A percentile compares a stretch with the other conserved stretches of the same genome.
Evolutionary conservation across 2,113 vertebrate genomes (phyloP).

Genomic region (Puntigrus tetrazona): DNA sequence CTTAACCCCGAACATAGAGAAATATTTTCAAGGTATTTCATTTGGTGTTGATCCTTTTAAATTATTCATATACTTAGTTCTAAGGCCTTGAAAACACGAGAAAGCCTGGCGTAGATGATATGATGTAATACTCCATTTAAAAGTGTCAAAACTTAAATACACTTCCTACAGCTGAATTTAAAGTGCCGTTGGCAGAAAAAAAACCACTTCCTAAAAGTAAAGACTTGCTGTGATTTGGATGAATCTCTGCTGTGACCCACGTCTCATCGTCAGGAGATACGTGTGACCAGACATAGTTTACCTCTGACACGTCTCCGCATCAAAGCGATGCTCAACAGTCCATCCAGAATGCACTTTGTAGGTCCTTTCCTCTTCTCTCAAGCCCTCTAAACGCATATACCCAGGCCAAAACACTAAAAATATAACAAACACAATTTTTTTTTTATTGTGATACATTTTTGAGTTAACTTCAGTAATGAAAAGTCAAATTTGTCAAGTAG

Average conservation of each 20-base stretch:
- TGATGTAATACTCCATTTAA: conserved; percentile 7
- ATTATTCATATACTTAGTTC: conserved; percentile 16
- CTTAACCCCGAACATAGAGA: not conserved
- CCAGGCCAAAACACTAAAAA: not conserved
- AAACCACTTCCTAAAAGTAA: not conserved
- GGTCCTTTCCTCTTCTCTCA: not conserved
- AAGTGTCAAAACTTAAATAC: not conserved
- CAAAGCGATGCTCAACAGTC: not conserved
- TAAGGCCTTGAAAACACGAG: not conserved
- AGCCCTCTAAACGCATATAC: not conserved
- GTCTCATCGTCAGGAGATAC: not conserved
- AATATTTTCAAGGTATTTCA: conserved; percentile 19
- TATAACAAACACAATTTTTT: not conserved
- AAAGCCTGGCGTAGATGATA: not conserved
- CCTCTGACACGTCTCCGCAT: not conserved
- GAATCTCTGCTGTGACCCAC: not conserved
- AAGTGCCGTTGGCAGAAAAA: not conserved
- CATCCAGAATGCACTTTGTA: not conserved
- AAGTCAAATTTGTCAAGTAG: not conserved
- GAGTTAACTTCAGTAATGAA: not conserved
- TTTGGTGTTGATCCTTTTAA: conserved; percentile 17
- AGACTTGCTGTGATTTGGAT: not conserved
- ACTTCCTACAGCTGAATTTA: not conserved
- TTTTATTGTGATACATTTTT: too few species aligned
- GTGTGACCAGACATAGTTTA: not conserved